These are phyloP conservation scores for Lagocephalus sceleratus DNA, from an alignment of 2,797 vertebrate genomes.

Conservation along the genomic window DNA sequence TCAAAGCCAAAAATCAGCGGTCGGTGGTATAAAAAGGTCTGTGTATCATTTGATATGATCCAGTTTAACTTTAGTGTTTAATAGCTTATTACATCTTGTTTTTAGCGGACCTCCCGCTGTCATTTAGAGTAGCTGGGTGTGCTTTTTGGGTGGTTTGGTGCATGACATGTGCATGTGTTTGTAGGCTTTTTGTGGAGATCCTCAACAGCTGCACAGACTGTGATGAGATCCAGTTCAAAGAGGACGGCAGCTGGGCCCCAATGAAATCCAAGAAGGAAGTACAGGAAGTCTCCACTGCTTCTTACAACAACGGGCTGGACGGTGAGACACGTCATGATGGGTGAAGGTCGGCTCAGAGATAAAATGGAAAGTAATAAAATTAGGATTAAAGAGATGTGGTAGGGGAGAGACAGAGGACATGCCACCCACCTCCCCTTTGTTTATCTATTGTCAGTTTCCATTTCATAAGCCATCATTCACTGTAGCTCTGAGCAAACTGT, in stretches of 20 bases:
- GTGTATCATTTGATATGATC: background rate
- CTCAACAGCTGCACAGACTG: slow-evolving; percentile 94
- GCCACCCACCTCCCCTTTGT: slow-evolving; percentile 22
- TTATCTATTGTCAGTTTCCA: slow-evolving; percentile 39
- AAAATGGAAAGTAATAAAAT: slow-evolving; percentile 20
- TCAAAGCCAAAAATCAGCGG: background rate
- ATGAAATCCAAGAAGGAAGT: slow-evolving; percentile 96
- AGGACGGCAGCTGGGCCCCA: slow-evolving; percentile 96
- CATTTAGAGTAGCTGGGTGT: background rate
- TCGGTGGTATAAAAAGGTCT: background rate
- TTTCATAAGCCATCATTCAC: slow-evolving; percentile 34
- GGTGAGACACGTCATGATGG: slow-evolving; percentile 67
- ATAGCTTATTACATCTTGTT: background rate
- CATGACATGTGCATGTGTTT: slow-evolving; percentile 5
- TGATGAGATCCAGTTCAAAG: slow-evolving; percentile 97
- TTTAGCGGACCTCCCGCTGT: background rate
- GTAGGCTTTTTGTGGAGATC: slow-evolving; percentile 97
- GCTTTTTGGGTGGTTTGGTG: slow-evolving; percentile 7
- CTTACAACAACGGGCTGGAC: slow-evolving; percentile 85
- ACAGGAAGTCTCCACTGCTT: slow-evolving; percentile 84
- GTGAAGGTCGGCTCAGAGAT: background rate
- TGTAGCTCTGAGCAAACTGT: slow-evolving; percentile 23
- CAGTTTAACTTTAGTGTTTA: background rate
- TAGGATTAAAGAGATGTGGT: slow-evolving; percentile 13
- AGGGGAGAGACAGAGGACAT: slow-evolving; percentile 1